phyloP scores from a whole-genome alignment of 2,797 vertebrate species.

The Limnodromus scolopaceus region DNA sequence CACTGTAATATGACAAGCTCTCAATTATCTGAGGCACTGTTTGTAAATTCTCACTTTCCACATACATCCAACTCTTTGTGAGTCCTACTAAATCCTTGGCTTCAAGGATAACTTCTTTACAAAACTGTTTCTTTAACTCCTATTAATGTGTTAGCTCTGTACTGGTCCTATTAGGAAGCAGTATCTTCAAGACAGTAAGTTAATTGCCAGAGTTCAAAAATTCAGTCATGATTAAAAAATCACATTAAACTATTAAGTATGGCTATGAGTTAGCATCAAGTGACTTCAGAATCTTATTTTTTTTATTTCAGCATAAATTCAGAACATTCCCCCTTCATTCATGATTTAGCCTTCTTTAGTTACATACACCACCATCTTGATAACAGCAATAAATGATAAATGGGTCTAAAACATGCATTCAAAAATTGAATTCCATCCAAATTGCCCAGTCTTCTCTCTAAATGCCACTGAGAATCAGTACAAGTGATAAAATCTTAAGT shows the following conservation, averaged over 20 bases:
- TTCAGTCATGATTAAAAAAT: background rate
- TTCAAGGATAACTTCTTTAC: background rate
- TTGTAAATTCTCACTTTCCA: background rate
- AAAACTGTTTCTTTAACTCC: background rate
- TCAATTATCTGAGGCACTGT: background rate
- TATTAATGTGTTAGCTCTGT: background rate
- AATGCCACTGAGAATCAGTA: conserved; percentile 40
- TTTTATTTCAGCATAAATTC: conserved; percentile 49
- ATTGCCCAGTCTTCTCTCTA: conserved; percentile 46
- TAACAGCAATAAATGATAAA: conserved; percentile 67
- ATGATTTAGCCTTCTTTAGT: conserved; percentile 40
- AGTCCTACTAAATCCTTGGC: background rate
- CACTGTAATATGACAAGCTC: background rate
- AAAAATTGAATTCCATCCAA: conserved; percentile 64
- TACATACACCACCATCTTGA: conserved; percentile 15
- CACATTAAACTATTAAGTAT: background rate
- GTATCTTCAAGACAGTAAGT: background rate
- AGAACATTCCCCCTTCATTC: conserved; percentile 28
- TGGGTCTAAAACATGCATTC: conserved; percentile 48
- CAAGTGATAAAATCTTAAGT: conserved; percentile 62
- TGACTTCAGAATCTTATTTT: background rate
- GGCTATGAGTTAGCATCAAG: background rate
- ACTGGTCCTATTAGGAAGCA: background rate
- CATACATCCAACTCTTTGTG: background rate
- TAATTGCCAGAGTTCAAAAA: background rate